phyloP scores from a whole-genome alignment of 2,888 invertebrate genomes.

The Iselma pallidipennis region DNA sequence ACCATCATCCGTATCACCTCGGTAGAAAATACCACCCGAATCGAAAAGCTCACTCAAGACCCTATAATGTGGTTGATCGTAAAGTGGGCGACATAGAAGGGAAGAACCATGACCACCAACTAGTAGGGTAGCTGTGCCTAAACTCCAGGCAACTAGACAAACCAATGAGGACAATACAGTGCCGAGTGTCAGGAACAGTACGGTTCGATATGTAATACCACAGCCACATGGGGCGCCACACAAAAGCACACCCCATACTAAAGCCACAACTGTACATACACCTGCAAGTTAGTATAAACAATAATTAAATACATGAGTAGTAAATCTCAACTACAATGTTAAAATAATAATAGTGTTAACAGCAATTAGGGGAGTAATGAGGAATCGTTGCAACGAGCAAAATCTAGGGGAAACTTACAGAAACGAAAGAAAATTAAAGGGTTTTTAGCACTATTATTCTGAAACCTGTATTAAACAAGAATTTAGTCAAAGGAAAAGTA shows the following conservation, averaged over 20 bases:
- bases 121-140: constrained; percentile 62
- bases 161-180: constrained; percentile 62
- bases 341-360: no score
- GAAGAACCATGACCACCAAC: constrained; percentile 70
- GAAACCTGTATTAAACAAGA: no score
- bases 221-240: constrained; percentile 57
- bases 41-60: constrained; percentile 70
- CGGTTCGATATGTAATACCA: constrained; percentile 46
- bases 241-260: constrained; percentile 59
- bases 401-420: no score
- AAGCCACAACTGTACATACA: constrained; percentile 56
- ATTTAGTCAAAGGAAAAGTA: no score
- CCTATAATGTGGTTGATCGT: constrained; percentile 67
- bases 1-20: constrained; percentile 60
- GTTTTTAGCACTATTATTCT: no score
- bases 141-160: constrained; percentile 64
- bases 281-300: constrained; percentile 39
- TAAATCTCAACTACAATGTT: no score
- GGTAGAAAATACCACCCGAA: constrained; percentile 65
- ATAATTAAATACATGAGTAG: no score
- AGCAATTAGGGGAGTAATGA: no score
- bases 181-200: constrained; percentile 54
- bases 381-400: no score
- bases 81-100: constrained; percentile 73
- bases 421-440: no score